A percentile compares a stretch with the other conserved stretches of the same genome.
Evolutionary conservation across 1,140 invertebrate genomes (phyloP).

Genomic region (Batillaria attramentaria): DNA sequence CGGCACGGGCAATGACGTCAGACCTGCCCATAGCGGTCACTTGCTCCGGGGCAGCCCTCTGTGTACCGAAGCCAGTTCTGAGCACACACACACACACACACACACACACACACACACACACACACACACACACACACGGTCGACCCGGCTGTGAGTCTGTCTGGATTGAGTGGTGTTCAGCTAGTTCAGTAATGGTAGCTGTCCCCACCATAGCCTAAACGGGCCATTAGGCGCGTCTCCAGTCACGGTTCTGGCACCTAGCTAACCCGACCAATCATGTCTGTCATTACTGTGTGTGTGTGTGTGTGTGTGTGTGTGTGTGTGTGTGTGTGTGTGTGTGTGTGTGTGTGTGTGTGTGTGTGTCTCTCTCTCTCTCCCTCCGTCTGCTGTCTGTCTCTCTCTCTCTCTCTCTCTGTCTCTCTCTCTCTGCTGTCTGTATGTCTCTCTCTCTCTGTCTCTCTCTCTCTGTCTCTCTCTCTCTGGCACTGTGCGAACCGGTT

Average conservation of each 20-base stretch:
- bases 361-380: not conserved
- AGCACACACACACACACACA: not conserved
- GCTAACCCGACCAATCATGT: not conserved
- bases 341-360: not conserved
- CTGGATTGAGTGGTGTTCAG: not conserved
- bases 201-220: not conserved
- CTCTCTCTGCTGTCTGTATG: not conserved
- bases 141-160: not conserved
- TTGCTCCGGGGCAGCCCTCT: no score
- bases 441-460: not conserved
- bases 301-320: not conserved
- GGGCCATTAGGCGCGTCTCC: not conserved
- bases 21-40: no score
- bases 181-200: not conserved
- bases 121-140: not conserved
- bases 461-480: constrained; percentile 2
- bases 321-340: not conserved
- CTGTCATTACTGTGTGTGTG: not conserved
- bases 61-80: no score
- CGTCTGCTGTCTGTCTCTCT: not conserved
- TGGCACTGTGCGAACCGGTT: not conserved
- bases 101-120: not conserved
- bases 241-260: not conserved
- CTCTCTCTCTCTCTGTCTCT: not conserved
- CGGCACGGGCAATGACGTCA: no score